A percentile compares a stretch with the other conserved stretches of the same genome.
Conservation (phyloP, 1,140 invertebrate genomes). For the Pseudomyrmex pallidus region DNA sequence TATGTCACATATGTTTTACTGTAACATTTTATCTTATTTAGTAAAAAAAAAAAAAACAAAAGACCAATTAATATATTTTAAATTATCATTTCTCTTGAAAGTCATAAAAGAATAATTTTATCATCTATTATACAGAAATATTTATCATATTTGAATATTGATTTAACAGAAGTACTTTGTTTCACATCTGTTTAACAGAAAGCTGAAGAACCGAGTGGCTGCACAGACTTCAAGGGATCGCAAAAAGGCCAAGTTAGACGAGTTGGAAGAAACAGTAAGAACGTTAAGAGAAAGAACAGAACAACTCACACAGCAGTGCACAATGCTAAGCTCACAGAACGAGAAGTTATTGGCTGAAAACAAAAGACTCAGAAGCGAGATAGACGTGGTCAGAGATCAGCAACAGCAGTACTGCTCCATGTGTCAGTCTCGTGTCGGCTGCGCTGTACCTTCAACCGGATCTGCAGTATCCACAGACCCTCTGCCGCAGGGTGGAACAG, state of each 20-base stretch:
- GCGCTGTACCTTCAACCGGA: constrained; percentile 87
- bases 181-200: constrained; percentile 87
- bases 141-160: too few relatives aligned
- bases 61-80: too few relatives aligned
- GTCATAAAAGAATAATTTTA: too few relatives aligned
- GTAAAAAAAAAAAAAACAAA: too few relatives aligned
- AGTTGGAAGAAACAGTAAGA: constrained; percentile 91
- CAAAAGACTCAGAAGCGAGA: constrained; percentile 86
- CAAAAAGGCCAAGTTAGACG: constrained; percentile 97
- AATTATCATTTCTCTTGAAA: too few relatives aligned
- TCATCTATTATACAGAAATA: too few relatives aligned
- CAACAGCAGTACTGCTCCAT: constrained; percentile 81
- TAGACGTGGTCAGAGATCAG: constrained; percentile 71
- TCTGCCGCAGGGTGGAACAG: constrained; percentile 92
- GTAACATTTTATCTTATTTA: too few relatives aligned
- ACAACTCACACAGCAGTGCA: constrained; percentile 88
- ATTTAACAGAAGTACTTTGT: neutral
- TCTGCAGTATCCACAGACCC: constrained; percentile 91
- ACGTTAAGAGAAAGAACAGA: constrained; percentile 88
- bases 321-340: constrained; percentile 88
- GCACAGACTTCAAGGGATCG: constrained; percentile 98
- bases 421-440: constrained; percentile 86
- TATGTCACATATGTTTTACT: too few relatives aligned
- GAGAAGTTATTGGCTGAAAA: constrained; percentile 88
- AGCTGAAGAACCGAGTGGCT: constrained; percentile 98